Percentiles rank a stretch among this genome's conserved stretches.
Evolutionary conservation across 2,888 invertebrate genomes (phyloP).

Genomic region (Xestia sexstrigata): DNA sequence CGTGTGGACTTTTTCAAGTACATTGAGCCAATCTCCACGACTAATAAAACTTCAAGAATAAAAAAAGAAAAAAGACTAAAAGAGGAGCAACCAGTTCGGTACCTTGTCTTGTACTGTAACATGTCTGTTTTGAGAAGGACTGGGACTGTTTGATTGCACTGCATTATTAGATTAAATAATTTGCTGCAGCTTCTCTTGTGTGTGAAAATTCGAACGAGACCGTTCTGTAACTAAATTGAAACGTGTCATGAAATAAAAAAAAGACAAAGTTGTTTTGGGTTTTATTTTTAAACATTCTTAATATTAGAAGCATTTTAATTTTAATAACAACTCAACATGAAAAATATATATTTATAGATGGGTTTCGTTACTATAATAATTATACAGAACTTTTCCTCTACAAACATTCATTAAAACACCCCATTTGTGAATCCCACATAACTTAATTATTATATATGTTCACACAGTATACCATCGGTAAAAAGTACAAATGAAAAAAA

Average conservation of each 20-base stretch:
- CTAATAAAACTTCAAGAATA: neutral
- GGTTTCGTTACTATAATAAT: neutral
- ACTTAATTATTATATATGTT: too few relatives aligned
- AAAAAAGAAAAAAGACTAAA: neutral
- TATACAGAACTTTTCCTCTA: neutral
- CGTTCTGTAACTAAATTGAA: conserved; percentile 53
- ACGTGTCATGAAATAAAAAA: conserved; percentile 42
- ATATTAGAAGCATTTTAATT: neutral
- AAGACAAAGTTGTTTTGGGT: neutral
- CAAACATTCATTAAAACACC: neutral
- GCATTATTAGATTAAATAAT: conserved; percentile 8
- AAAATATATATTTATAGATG: neutral
- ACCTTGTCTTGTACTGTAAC: neutral
- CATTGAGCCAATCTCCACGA: neutral
- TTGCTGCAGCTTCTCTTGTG: conserved; percentile 12
- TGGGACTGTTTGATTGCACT: neutral
- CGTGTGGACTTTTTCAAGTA: neutral
- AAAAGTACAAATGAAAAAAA: neutral
- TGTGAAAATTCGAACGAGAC: conserved; percentile 12
- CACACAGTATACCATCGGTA: too few relatives aligned
- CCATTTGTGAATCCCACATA: neutral
- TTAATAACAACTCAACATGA: neutral
- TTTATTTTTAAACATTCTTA: conserved; percentile 17
- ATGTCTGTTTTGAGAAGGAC: conserved; percentile 14
- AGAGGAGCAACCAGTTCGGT: neutral